A percentile compares a stretch with the other conserved stretches of the same genome.
Evolutionary conservation across 2,888 invertebrate species (phyloP).

Genomic region (Ophraella communa): DNA sequence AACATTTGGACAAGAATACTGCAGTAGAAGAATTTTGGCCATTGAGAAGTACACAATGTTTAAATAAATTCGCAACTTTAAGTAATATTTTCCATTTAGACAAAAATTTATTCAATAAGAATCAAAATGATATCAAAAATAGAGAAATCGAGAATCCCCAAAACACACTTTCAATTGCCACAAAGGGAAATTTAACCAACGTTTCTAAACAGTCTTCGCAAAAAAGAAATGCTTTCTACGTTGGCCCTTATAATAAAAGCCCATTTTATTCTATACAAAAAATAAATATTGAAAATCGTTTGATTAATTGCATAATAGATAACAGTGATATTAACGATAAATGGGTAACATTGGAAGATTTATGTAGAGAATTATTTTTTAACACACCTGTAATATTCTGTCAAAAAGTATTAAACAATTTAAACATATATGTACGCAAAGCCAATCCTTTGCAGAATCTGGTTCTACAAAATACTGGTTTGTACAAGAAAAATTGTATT

Average conservation of each 20-base stretch:
- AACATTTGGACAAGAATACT: slow-evolving; percentile 87
- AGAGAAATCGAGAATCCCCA: no score
- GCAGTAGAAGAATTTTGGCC: slow-evolving; percentile 94
- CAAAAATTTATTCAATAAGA: neutral
- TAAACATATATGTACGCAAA: slow-evolving; percentile 6
- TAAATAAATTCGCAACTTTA: neutral
- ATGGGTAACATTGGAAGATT: slow-evolving; percentile 9
- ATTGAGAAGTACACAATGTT: neutral
- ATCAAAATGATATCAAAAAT: no score
- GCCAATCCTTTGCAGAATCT: neutral
- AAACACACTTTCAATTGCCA: neutral
- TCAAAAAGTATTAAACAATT: neutral
- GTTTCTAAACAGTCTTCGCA: no score
- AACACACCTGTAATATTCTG: neutral
- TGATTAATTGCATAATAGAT: slow-evolving; percentile 9
- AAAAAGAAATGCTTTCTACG: neutral
- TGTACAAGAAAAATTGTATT: neutral
- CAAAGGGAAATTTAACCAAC: neutral
- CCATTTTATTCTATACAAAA: neutral
- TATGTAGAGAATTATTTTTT: neutral
- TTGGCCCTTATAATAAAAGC: neutral
- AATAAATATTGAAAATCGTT: neutral
- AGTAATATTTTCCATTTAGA: neutral
- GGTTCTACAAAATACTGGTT: neutral
- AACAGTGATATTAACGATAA: slow-evolving; percentile 7